Conservation (phyloP, 2,888 invertebrate species). For the Heteromyza rotundicornis region DNA sequence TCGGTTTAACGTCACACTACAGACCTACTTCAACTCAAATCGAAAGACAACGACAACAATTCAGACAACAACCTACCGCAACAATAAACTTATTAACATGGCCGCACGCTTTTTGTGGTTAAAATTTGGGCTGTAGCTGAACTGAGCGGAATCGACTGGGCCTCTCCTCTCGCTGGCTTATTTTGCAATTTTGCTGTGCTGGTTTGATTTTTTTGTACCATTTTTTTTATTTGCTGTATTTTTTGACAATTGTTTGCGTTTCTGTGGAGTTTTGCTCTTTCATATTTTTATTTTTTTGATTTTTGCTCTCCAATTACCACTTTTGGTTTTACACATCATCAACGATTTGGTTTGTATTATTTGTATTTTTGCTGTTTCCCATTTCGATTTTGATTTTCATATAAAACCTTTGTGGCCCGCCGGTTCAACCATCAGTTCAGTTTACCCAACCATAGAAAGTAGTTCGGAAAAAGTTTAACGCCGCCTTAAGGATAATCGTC, state of each 20-base stretch:
- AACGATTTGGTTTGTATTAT: slow-evolving; percentile 26
- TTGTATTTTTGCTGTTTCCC: slow-evolving; percentile 19
- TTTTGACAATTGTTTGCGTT: slow-evolving; percentile 30
- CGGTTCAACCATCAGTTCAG: slow-evolving; percentile 48
- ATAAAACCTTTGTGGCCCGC: slow-evolving; percentile 50
- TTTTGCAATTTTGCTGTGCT: slow-evolving; percentile 24
- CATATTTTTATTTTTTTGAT: too few relatives aligned
- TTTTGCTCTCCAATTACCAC: slow-evolving; percentile 28
- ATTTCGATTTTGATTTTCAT: slow-evolving; percentile 42
- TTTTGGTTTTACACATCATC: neutral
- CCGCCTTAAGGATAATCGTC: slow-evolving; percentile 37
- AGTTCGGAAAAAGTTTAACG: slow-evolving; percentile 19
- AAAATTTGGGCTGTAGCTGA: neutral
- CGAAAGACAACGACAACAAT: neutral
- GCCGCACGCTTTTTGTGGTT: slow-evolving; percentile 9
- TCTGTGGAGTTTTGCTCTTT: too few relatives aligned
- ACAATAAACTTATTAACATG: slow-evolving; percentile 39
- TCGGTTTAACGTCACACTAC: slow-evolving; percentile 30
- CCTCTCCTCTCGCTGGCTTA: slow-evolving; percentile 21
- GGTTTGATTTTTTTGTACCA: slow-evolving; percentile 15
- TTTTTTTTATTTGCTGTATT: slow-evolving; percentile 12
- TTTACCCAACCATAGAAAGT: slow-evolving; percentile 40
- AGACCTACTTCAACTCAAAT: slow-evolving; percentile 27
- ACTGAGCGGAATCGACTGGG: neutral
- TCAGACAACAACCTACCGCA: slow-evolving; percentile 46